Evolutionary conservation across 2,888 invertebrate species (phyloP).

Genomic region (Lacanobia wlatinum): DNA sequence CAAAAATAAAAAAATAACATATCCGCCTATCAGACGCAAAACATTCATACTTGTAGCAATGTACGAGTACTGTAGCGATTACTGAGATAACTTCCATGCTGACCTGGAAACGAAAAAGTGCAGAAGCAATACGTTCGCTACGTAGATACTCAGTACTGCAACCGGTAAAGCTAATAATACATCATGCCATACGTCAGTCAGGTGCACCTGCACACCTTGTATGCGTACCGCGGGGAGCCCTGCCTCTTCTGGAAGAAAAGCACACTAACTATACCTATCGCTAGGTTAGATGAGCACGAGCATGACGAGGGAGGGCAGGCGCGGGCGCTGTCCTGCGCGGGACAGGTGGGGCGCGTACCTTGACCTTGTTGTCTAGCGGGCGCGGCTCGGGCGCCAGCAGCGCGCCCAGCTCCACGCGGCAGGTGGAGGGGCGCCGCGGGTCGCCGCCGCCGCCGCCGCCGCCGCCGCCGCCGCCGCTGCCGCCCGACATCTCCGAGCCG

Average conservation of each 20-base stretch:
- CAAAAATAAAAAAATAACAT: constrained; percentile 41
- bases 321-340: constrained; percentile 2
- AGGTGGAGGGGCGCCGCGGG: constrained; percentile 85
- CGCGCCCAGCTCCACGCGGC: constrained; percentile 92
- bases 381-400: constrained; percentile 92
- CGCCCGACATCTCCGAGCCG: constrained; percentile 85
- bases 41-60: constrained; percentile 36
- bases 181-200: constrained; percentile 61
- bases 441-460: constrained; percentile 82
- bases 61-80: constrained; percentile 15
- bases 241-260: constrained; percentile 60
- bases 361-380: constrained; percentile 93
- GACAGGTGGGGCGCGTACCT: constrained; percentile 86
- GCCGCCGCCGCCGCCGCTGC: constrained; percentile 86
- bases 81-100: constrained; percentile 45
- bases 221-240: constrained; percentile 51
- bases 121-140: constrained; percentile 55
- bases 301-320: constrained; percentile 10
- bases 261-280: constrained; percentile 53
- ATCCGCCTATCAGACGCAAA: constrained; percentile 43
- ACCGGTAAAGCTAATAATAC: constrained; percentile 63
- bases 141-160: constrained; percentile 55
- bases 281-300: constrained; percentile 16
- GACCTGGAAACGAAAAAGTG: constrained; percentile 54
- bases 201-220: constrained; percentile 67